Conservation (phyloP, 2,888 invertebrate species). For the Drosophila eohydei region DNA sequence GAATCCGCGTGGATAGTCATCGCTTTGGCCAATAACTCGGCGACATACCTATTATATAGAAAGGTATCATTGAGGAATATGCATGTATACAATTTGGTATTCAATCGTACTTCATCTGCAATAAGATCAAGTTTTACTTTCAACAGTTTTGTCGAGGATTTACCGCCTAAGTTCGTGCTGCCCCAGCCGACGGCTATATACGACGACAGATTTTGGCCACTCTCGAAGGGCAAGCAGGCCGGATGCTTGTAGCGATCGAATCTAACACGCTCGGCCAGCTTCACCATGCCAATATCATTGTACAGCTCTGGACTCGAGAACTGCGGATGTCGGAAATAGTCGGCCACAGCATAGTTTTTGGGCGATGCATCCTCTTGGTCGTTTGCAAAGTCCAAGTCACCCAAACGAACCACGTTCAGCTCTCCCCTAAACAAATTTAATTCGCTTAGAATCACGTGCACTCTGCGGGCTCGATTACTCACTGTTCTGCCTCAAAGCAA, state of each 20-base stretch:
- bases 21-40: slow-evolving; percentile 42
- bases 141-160: slow-evolving; percentile 83
- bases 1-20: slow-evolving; percentile 66
- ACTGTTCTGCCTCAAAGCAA: slow-evolving; percentile 65
- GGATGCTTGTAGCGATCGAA: slow-evolving; percentile 85
- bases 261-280: slow-evolving; percentile 81
- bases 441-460: too few species aligned
- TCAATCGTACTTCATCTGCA: slow-evolving; percentile 46
- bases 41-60: slow-evolving; percentile 44
- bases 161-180: slow-evolving; percentile 76
- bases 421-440: slow-evolving; percentile 60
- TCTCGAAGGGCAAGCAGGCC: slow-evolving; percentile 84
- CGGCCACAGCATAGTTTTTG: slow-evolving; percentile 71
- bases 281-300: slow-evolving; percentile 87
- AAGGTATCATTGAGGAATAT: neutral
- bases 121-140: slow-evolving; percentile 86
- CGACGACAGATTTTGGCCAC: slow-evolving; percentile 37
- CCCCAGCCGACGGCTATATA: slow-evolving; percentile 86
- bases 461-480: slow-evolving; percentile 12
- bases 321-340: slow-evolving; percentile 78
- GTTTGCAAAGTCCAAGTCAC: slow-evolving; percentile 77
- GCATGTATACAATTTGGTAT: neutral
- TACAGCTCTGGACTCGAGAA: slow-evolving; percentile 76
- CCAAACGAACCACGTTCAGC: slow-evolving; percentile 76
- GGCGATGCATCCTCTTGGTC: slow-evolving; percentile 74